A percentile compares a stretch with the other conserved stretches of the same genome.
These are phyloP conservation scores for Pecten maximus DNA, from an alignment of 2,888 invertebrate species.

Conservation along the genomic window DNA sequence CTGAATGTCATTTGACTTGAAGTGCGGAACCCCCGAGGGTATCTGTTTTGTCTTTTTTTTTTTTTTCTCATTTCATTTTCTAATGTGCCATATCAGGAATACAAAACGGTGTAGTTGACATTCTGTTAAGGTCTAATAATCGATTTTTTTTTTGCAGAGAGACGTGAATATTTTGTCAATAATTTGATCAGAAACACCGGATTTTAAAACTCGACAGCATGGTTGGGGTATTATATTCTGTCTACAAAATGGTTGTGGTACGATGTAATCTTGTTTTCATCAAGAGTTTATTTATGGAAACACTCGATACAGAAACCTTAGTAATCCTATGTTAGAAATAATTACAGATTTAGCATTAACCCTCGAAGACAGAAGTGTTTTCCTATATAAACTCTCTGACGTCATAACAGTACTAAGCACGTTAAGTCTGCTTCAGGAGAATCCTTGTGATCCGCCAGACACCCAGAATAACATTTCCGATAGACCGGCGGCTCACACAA, in stretches of 20 bases:
- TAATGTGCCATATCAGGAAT: not conserved
- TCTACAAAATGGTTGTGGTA: not conserved
- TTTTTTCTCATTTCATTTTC: not conserved
- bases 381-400: not conserved
- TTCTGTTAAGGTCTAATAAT: not conserved
- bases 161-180: not conserved
- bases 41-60: not conserved
- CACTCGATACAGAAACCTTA: not conserved
- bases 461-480: not conserved
- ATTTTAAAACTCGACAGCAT: not conserved
- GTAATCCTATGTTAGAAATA: not conserved
- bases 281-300: not conserved
- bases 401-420: not conserved
- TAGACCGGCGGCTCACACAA: not conserved
- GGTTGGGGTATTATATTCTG: not conserved
- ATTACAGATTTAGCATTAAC: not conserved
- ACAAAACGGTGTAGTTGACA: not conserved
- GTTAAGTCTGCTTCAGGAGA: not conserved
- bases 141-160: not conserved
- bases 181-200: not conserved
- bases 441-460: not conserved
- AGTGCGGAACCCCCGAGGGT: not conserved
- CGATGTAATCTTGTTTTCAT: not conserved
- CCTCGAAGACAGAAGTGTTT: not conserved
- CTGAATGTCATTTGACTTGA: not conserved